Percentiles rank a stretch among this genome's conserved stretches.
These are phyloP conservation scores for Drosophila aff. DNA, from an alignment of 1,140 invertebrate species.

Conservation along the genomic window DNA sequence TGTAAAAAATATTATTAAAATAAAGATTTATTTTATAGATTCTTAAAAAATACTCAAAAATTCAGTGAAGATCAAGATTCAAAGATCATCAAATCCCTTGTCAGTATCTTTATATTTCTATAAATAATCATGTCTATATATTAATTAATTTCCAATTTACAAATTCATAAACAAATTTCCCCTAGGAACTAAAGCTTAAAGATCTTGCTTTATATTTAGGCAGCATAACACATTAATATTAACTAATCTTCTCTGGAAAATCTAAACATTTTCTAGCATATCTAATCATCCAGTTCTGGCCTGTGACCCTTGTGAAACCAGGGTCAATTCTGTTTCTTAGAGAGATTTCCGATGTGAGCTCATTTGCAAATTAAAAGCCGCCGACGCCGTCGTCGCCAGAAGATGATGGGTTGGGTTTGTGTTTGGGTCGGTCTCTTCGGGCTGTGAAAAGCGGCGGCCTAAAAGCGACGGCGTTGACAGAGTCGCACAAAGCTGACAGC, in stretches of 20 bases:
- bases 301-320: neutral
- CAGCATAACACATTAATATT: neutral
- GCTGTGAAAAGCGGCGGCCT: conserved; percentile 22
- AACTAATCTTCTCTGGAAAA: neutral
- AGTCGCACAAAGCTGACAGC: conserved; percentile 80
- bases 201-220: neutral
- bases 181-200: neutral
- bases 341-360: conserved; percentile 53
- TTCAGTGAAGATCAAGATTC: no score
- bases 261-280: conserved; percentile 2
- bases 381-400: conserved; percentile 30
- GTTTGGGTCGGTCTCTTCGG: neutral
- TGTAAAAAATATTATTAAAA: no score
- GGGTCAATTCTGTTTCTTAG: neutral
- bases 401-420: conserved; percentile 1
- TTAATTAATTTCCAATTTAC: no score
- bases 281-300: neutral
- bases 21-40: no score
- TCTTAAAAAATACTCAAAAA: no score
- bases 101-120: no score
- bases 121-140: no score
- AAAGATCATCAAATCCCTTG: no score
- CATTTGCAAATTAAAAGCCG: conserved; percentile 80
- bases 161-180: neutral
- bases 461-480: conserved; percentile 66